These are phyloP conservation scores for Coenonympha arcania DNA, from an alignment of 2,888 invertebrate genomes.

Conservation along the genomic window DNA sequence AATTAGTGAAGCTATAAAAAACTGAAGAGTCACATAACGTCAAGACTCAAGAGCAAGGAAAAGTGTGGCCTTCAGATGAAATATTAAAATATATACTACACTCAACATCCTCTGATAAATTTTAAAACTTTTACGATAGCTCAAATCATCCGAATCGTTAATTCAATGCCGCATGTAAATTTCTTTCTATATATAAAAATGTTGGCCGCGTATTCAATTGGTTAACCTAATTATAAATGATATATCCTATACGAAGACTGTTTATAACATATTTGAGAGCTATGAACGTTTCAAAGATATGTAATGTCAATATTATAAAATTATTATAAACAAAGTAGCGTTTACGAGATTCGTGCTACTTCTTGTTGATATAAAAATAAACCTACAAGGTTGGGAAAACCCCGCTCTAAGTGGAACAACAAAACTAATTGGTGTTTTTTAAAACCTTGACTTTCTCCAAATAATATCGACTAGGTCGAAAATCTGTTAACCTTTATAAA, in stretches of 20 bases:
- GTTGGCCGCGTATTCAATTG: neutral
- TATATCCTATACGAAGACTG: neutral
- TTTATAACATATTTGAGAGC: neutral
- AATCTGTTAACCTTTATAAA: neutral
- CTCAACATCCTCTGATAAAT: conserved; percentile 10
- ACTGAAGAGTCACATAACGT: neutral
- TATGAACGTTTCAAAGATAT: neutral
- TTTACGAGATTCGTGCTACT: conserved; percentile 9
- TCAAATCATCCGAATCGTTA: conserved; percentile 2
- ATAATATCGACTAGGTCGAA: neutral
- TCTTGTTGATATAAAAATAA: conserved; percentile 3
- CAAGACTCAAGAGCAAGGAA: neutral
- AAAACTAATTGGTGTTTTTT: conserved; percentile 8
- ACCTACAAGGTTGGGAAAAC: conserved; percentile 20
- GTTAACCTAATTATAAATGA: neutral
- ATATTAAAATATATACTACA: neutral
- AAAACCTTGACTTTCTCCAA: conserved; percentile 11
- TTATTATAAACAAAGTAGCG: conserved; percentile 10
- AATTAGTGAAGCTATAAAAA: conserved; percentile 1
- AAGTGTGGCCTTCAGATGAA: conserved; percentile 17
- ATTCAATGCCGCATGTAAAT: conserved; percentile 15
- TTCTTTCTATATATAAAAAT: conserved; percentile 6
- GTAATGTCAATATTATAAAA: conserved; percentile 7
- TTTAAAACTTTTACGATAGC: conserved; percentile 5
- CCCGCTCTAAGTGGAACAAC: conserved; percentile 10